Base-by-base conservation (phyloP, 1,140 invertebrate species). In the Drosophila equinoxialis region DNA sequence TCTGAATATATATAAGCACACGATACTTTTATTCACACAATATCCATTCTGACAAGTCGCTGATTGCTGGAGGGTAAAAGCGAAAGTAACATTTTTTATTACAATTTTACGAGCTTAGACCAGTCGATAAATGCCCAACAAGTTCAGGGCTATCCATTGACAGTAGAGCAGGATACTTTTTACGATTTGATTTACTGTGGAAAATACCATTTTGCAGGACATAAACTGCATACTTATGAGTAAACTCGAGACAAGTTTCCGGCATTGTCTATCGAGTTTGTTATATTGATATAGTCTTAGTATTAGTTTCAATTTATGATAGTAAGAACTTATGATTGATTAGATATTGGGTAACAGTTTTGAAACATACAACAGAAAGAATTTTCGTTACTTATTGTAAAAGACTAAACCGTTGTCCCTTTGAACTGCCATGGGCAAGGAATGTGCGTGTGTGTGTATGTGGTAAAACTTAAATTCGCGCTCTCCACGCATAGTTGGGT, bases 31-130 rank as follows among this genome's bases (percentile, higher is more conserved):
- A 23, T 51, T 51, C 17, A 51, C 11, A 51, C 17, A 51, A 51
- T 51, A 51, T 11, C 45, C 17, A 23, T 14, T 17, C 14, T 51
- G 17, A 20, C 17, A 23, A 23, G 45, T 51, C 45, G 17, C 20
- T 23, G 45, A 51, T 23, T 23, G 45, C 20, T 51, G 45, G 17
- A n/a, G 57, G 20, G 14, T 37, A 20, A 67, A 51, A 60, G 17
- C 42, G 57, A 71, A 37, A 66, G 69, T 71, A 71, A 60, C 54
- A 61, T 66, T 66, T 66, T 71, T 71, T 71, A 71, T 71, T 66
- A 60, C 57, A 60, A 66, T 71, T 71, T 71, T 71, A 71, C 66
- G 69, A 51, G 42, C 69, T 61, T 51, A 5, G 65, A 48, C 42
- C 63, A 61, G 62, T 23, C 10, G 45, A 51, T 51, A 51, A 51